Base-by-base conservation (phyloP, 2,888 invertebrate species). In the Agrochola lota region DNA sequence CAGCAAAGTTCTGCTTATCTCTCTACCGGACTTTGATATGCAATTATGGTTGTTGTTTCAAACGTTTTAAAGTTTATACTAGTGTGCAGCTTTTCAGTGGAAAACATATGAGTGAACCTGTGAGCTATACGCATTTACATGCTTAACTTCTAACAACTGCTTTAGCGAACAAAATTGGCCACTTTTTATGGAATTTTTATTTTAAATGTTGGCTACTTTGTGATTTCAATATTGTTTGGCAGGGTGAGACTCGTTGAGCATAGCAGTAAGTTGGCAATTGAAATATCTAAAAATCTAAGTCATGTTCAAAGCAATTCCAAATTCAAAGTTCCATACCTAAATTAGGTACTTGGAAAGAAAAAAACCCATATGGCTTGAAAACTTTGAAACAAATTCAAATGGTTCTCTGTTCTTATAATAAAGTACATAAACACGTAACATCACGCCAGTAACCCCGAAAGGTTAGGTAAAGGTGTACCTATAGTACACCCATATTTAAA, bases 1-100 rank as follows among this genome's bases (percentile, higher is more conserved):
- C 72, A 74, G 77, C 69, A 83, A 73, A 78, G 68, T 81, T 63
- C 9, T 77, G 78, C 66, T 79, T 78, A 81, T 78, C 77, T 78
- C 62, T 78, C 57, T 70, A 75, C 49, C 30, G 67, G 72, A 69
- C 71, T 75, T 78, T 67, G 55, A 62, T 71, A 73, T 23, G 60
- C 67, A 55, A 80, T 77, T 78, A 46, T 80, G 66, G 63, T 17
- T 76, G 76, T 76, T 84, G 43, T 70, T 60, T 23, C 1, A 0
- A 23, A 52, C 1, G 5, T 0, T 0, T n/a, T 85, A 77, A 40
- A 85, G 69, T 64, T 71, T 46, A 71, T 71, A 72, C 70, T 76
- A 0, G 73, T 20, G 12, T 74, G 20, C 15, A 40, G 8, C 11
- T 30, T 71, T 66, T 69, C 1, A 20, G 2, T 23, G 23, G 30